These are phyloP conservation scores for Sinelater perroti DNA, from an alignment of 2,888 invertebrate genomes.

Conservation along the genomic window DNA sequence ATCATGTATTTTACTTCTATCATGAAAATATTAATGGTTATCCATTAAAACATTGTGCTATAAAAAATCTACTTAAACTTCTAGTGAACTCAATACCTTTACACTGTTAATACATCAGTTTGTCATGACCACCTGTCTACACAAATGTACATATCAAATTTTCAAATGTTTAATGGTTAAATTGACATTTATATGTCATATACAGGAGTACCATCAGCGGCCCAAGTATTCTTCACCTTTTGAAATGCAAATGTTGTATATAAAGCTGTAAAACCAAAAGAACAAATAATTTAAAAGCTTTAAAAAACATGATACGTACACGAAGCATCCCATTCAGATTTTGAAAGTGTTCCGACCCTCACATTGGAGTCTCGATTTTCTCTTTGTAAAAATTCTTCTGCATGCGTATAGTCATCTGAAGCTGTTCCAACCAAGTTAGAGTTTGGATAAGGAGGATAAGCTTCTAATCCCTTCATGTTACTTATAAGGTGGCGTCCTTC, in stretches of 20 bases:
- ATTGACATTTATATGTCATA: conserved; percentile 58
- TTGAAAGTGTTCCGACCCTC: conserved; percentile 82
- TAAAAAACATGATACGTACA: conserved; percentile 69
- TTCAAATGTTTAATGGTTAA: background rate
- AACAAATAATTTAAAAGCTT: background rate
- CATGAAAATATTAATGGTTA: no score
- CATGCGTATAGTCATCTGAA: conserved; percentile 77
- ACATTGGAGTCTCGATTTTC: conserved; percentile 59
- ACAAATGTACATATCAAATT: background rate
- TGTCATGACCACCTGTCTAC: no score
- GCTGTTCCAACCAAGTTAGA: conserved; percentile 67
- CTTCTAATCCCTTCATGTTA: conserved; percentile 83
- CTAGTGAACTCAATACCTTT: no score
- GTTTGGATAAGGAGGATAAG: conserved; percentile 73
- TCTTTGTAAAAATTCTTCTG: conserved; percentile 68
- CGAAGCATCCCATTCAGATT: conserved; percentile 92
- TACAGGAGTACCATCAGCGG: conserved; percentile 70
- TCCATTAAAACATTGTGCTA: no score
- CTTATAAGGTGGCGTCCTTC: conserved; percentile 71
- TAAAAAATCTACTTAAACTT: no score
- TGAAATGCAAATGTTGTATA: conserved; percentile 86
- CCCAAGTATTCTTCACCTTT: conserved; percentile 75
- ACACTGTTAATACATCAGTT: no score
- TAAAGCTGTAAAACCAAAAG: conserved; percentile 58
- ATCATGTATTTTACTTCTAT: no score